Evolutionary conservation across 2,113 vertebrate species (phyloP), one percentile per base, ranked within the genome.

Genomic region (Phalacrocorax pelagicus): DNA sequence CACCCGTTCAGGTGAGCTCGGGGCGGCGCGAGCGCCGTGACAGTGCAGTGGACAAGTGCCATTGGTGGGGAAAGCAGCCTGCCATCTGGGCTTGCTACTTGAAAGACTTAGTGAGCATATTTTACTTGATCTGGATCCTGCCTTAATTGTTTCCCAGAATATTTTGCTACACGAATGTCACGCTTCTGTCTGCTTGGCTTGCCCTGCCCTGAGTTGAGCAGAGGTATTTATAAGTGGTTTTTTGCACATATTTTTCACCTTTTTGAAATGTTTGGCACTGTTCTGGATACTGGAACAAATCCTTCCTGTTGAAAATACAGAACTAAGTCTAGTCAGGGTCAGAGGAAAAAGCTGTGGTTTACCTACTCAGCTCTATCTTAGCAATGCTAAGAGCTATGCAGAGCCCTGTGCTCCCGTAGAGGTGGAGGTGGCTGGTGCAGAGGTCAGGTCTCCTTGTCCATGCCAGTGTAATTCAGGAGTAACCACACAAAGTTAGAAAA

Each of bases 221-320:
- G 94, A 91, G 86, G 90, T 94, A 92, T 95, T 96, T 93, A 93
- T 81, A 94, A 95, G 96, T 29, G 80, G 36, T 5, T 52, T 94
- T 92, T 92, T 81, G 72, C 3, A 2, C 72, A 67, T 93, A 81
- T 96, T 96, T 96, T 94, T 94, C 94, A 93, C 92, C 96, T 95
- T 94, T 92, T 93, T 94, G 17, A 88, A 88, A 88, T 67, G 71
- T 59, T 92, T 95, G 95, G 92, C 92, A 5, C 83, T 2, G 10
- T 18, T 83, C 26, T 81, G 72, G 75, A 73, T 78, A 16, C 59
- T 93, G 90, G 75, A 94, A 94, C 88, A 84, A 82, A 71, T 91
- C 72, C 61, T 93, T 74, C 38, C 59, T 84, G 77, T 85, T 94
- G 87, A 30, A 96, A 97, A 61, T 29, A 27, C 38, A 72, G 77